Evolutionary conservation across 2,113 vertebrate genomes (phyloP).

Genomic region (Isurus oxyrinchus): DNA sequence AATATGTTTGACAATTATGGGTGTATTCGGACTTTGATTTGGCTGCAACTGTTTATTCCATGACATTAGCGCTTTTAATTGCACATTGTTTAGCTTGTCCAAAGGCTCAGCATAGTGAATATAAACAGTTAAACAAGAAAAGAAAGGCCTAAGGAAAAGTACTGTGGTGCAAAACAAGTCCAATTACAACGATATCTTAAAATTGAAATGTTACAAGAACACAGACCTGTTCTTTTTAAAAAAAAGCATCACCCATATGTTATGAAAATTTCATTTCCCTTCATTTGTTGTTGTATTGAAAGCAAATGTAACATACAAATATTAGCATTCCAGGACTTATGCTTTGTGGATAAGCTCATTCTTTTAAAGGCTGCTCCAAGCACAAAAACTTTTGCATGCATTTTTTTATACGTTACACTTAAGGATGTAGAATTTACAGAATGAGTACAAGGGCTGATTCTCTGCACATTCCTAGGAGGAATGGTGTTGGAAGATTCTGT

Average conservation of each 20-base stretch:
- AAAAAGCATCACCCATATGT: neutral
- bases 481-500: neutral
- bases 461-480: neutral
- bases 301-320: neutral
- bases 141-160: neutral
- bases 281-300: neutral
- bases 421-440: neutral
- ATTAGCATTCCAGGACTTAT: neutral
- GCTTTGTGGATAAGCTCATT: neutral
- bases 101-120: neutral
- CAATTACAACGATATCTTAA: neutral
- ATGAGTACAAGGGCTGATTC: neutral
- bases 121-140: slow-evolving; percentile 28
- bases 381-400: neutral
- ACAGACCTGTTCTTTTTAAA: slow-evolving; percentile 17
- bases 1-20: slow-evolving; percentile 20
- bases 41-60: slow-evolving; percentile 10
- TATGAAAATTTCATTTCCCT: neutral
- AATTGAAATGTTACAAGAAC: neutral
- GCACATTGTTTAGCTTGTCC: slow-evolving; percentile 30
- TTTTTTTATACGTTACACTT: neutral
- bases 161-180: neutral
- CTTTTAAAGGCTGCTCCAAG: neutral
- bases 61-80: slow-evolving; percentile 9
- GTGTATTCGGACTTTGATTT: slow-evolving; percentile 5